Evolutionary conservation across 2,797 vertebrate species (phyloP).

Genomic region (Furcifer pardalis): DNA sequence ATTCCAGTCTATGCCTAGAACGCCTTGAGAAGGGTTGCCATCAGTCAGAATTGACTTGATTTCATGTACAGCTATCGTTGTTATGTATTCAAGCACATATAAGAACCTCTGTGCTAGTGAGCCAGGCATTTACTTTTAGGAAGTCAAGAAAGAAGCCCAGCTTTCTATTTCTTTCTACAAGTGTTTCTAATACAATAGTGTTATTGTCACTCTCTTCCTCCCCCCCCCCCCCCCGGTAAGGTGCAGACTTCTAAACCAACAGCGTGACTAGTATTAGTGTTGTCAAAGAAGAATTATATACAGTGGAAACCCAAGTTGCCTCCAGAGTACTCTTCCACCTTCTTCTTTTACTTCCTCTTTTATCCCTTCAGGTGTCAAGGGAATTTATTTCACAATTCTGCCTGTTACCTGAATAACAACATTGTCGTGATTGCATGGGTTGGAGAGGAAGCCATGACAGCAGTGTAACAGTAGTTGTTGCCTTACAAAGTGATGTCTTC

Average conservation of each 20-base stretch:
- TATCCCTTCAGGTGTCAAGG: no score
- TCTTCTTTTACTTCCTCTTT: no score
- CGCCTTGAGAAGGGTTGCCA: no score
- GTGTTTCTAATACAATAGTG: slow-evolving; percentile 47
- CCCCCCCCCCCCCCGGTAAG: slow-evolving; percentile 44
- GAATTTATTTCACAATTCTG: slow-evolving; percentile 66
- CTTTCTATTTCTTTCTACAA: slow-evolving; percentile 31
- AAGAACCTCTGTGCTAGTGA: neutral
- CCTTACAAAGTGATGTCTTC: slow-evolving; percentile 6
- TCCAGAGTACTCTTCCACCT: slow-evolving; percentile 64
- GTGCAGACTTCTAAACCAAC: slow-evolving; percentile 61
- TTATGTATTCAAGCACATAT: neutral
- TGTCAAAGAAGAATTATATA: slow-evolving; percentile 60
- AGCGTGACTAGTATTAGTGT: slow-evolving; percentile 63
- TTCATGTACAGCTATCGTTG: no score
- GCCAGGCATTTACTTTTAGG: no score
- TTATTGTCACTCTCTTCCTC: neutral
- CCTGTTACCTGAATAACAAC: slow-evolving; percentile 55
- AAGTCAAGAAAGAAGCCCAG: slow-evolving; percentile 3
- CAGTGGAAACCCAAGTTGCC: slow-evolving; percentile 30
- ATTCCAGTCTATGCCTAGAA: no score
- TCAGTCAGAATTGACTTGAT: no score
- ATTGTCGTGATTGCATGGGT: slow-evolving; percentile 40
- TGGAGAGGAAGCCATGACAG: slow-evolving; percentile 28
- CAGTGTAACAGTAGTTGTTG: slow-evolving; percentile 37